Base-by-base conservation (phyloP, 2,113 vertebrate genomes). In the Fulmarus glacialis region DNA sequence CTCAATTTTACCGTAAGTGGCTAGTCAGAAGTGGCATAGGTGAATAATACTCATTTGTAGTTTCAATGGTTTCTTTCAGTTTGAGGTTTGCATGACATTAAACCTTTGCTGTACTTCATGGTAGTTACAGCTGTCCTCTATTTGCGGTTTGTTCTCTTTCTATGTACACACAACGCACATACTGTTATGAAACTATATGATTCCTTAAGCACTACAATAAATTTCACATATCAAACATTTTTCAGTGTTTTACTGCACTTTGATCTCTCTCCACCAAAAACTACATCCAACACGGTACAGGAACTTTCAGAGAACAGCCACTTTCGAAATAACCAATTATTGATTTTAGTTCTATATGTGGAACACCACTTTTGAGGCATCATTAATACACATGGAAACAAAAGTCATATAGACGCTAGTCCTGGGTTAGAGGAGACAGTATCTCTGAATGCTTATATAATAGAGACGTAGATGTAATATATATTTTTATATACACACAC, bases 241-340 rank as follows among this genome's bases (percentile, higher is more conserved):
- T 59, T 42, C 29, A 59, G 4, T 38, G 38, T 40, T 16, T 79
- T 78, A 50, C 29, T 59, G 26, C 50, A 78, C 11, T 84, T n/a
- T 40, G 34, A 47, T 45, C 52, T 52, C 26, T 55, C 42, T 53
- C 50, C 20, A 66, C 32, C 45, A 77, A 36, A 36, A 45, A 58
- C 17, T 24, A 36, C 20, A 45, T 42, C 12, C 8, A 56, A 22
- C 19, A 14, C 0, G 0, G 6, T 11, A 72, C 7, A 60, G 34
- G 14, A 66, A 47, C 74, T 60, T 67, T 71, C 36, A 82, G 50
- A 67, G 45, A 91, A 53, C 8, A 12, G 48, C 2, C 0, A 3
- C 17, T 32, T 82, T 77, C 32, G 71, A 63, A 83, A 80, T 17
- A 74, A 55, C 3, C 5, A 50, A 29, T 20, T n/a, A 22, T 3